Percentiles rank a stretch among this genome's conserved stretches.
Conservation (phyloP, 2,888 invertebrate genomes). For the Scaptomyza parva region DNA sequence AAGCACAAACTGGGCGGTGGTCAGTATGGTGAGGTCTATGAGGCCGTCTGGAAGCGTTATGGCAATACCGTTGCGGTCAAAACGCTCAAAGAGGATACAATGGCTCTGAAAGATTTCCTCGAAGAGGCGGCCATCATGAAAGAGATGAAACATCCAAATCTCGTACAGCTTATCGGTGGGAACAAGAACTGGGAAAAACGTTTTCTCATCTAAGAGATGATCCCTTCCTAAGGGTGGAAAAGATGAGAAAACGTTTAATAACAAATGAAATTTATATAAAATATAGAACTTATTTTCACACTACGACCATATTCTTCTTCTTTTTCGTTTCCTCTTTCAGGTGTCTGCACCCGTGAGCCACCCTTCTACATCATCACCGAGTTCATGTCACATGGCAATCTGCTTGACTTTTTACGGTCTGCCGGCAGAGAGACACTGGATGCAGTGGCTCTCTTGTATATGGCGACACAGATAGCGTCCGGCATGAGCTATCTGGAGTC, state of each 20-base stretch:
- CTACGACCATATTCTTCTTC: neutral
- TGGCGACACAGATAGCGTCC: constrained; percentile 99
- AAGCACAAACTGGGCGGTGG: constrained; percentile 98
- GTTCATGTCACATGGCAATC: constrained; percentile 99
- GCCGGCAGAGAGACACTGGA: constrained; percentile 94
- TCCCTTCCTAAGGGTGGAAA: too few relatives aligned
- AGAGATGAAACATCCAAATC: constrained; percentile 99
- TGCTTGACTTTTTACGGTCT: constrained; percentile 97
- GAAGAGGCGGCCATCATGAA: constrained; percentile 99
- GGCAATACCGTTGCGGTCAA: constrained; percentile 99
- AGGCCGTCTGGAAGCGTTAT: constrained; percentile 97
- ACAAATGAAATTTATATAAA: neutral
- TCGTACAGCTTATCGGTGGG: constrained; percentile 94
- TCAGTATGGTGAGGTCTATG: constrained; percentile 98
- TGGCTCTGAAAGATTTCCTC: constrained; percentile 99
- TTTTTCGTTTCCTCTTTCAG: constrained; percentile 82
- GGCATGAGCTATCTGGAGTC: constrained; percentile 99
- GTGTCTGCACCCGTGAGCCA: constrained; percentile 99
- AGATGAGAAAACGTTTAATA: constrained; percentile 13
- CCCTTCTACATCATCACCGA: constrained; percentile 99
- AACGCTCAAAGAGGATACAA: constrained; percentile 99
- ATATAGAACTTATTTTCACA: neutral
- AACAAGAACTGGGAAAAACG: constrained; percentile 85
- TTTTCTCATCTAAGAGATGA: neutral
- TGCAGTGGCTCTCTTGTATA: constrained; percentile 98